Percentiles rank a stretch among this genome's conserved stretches.
These are phyloP conservation scores for Muntiacus muntjak DNA, from an alignment of 2,113 vertebrate genomes.

Conservation along the genomic window DNA sequence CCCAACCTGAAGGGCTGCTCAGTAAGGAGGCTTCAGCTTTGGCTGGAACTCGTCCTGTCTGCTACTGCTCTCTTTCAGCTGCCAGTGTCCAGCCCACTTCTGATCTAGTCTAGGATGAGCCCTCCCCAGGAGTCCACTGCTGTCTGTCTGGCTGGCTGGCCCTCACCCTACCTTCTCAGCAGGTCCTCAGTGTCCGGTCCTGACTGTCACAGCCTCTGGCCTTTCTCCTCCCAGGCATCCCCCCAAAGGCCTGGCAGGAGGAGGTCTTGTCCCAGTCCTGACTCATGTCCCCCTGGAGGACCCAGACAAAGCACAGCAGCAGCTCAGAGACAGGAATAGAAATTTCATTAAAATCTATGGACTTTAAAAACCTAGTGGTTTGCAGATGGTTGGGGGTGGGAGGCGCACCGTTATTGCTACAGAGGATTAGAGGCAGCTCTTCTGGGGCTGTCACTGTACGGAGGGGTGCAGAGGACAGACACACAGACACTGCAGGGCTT, in stretches of 20 bases:
- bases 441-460: constrained; percentile 46
- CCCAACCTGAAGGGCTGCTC: background rate
- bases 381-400: constrained; percentile 22
- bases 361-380: constrained; percentile 81
- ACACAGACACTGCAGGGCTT: constrained; percentile 24
- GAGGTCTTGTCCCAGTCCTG: constrained; percentile 36
- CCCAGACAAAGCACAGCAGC: constrained; percentile 69
- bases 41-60: background rate
- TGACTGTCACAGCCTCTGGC: background rate
- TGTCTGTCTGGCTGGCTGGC: background rate
- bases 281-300: background rate
- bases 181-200: background rate
- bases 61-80: background rate
- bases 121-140: background rate
- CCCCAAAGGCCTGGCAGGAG: background rate
- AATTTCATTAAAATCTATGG: constrained; percentile 87
- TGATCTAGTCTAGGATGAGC: background rate
- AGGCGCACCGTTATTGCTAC: constrained; percentile 61
- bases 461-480: constrained; percentile 35
- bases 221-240: background rate
- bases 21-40: background rate
- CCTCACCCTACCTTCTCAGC: background rate
- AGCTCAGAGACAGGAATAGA: constrained; percentile 80
- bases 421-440: constrained; percentile 62
- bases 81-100: background rate